These are phyloP conservation scores for Meriones unguiculatus DNA, from an alignment of 2,113 vertebrate genomes.

Conservation along the genomic window DNA sequence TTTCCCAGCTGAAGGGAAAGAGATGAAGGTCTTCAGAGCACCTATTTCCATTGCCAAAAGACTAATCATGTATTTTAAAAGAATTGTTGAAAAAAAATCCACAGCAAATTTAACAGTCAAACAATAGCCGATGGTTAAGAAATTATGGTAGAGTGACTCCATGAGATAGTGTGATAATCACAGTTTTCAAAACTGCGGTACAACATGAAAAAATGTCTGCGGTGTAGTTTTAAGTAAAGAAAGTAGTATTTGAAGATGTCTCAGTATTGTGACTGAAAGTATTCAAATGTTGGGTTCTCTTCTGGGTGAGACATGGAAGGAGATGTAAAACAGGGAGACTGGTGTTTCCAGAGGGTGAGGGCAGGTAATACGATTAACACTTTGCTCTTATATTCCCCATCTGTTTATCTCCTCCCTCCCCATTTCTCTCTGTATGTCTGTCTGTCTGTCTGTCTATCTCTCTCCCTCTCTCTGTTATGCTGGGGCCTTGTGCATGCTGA, in stretches of 20 bases:
- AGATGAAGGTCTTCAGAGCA: constrained; percentile 27
- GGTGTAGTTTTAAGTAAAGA: constrained; percentile 45
- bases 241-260: constrained; percentile 58
- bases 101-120: constrained; percentile 57
- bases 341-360: background rate
- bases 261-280: constrained; percentile 26
- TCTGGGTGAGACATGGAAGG: background rate
- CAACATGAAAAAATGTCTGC: constrained; percentile 56
- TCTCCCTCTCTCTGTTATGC: background rate
- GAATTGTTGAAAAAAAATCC: background rate
- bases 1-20: background rate
- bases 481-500: background rate
- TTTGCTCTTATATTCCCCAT: background rate
- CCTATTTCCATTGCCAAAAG: constrained; percentile 31
- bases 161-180: constrained; percentile 61
- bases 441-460: no score
- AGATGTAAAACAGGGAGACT: constrained; percentile 1
- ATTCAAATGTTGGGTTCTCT: constrained; percentile 7
- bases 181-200: constrained; percentile 56
- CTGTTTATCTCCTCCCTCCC: background rate
- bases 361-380: background rate
- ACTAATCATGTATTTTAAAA: constrained; percentile 37
- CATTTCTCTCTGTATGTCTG: background rate
- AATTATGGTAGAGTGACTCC: constrained; percentile 56
- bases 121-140: constrained; percentile 65